Evolutionary conservation across 2,888 invertebrate species (phyloP).

Genomic region (Leptogaster cylindrica): DNA sequence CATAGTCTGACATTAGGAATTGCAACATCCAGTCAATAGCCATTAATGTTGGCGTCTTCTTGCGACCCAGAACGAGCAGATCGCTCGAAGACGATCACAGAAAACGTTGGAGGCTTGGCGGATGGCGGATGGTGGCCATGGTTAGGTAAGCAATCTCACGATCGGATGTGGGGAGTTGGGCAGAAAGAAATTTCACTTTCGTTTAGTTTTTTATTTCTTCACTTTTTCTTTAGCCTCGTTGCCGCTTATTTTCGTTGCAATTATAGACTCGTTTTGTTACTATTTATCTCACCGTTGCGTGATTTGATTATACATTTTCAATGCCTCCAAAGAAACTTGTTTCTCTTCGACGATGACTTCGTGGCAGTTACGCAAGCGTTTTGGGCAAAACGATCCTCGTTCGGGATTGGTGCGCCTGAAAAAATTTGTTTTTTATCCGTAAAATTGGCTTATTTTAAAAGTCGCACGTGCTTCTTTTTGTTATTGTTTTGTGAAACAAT

Average conservation of each 20-base stretch:
- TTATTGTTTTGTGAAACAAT: no score
- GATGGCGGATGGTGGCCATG: background rate
- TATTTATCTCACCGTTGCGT: slow-evolving; percentile 13
- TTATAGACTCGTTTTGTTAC: slow-evolving; percentile 17
- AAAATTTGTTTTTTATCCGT: background rate
- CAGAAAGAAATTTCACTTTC: slow-evolving; percentile 23
- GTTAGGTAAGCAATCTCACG: slow-evolving; percentile 7
- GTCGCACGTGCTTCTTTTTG: background rate
- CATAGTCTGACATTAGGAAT: no score
- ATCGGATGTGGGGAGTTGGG: slow-evolving; percentile 7
- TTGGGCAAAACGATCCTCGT: slow-evolving; percentile 11
- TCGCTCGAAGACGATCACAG: no score
- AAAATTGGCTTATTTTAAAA: slow-evolving; percentile 5
- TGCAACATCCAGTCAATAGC: no score
- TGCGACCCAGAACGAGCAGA: no score
- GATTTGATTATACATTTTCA: slow-evolving; percentile 21
- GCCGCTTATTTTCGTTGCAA: slow-evolving; percentile 9
- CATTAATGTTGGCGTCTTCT: no score
- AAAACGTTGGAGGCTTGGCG: background rate
- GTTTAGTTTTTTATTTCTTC: slow-evolving; percentile 13
- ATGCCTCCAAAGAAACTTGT: slow-evolving; percentile 12
- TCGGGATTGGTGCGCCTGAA: background rate
- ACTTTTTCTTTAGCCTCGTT: slow-evolving; percentile 5
- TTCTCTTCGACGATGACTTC: background rate
- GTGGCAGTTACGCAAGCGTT: slow-evolving; percentile 4